phyloP scores from a whole-genome alignment of 2,888 invertebrate species.

The Oscheius sp. region DNA sequence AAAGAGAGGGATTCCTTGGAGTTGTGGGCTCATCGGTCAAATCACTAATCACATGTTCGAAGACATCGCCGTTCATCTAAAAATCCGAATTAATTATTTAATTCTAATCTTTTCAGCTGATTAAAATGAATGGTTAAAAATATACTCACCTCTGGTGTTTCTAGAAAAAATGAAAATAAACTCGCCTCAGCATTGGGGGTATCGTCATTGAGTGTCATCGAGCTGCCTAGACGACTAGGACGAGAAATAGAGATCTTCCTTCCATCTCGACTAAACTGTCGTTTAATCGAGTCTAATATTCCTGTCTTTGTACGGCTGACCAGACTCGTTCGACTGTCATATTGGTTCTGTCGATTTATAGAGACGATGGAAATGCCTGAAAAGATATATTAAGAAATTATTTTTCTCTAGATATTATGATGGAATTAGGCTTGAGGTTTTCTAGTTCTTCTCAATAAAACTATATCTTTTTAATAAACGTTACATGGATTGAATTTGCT shows the following conservation, averaged over 20 bases:
- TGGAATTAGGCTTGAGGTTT: no score
- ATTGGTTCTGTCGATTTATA: slow-evolving; percentile 41
- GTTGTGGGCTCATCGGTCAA: slow-evolving; percentile 36
- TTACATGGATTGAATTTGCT: no score
- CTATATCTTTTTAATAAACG: no score
- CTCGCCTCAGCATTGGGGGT: background rate
- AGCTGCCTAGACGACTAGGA: slow-evolving; percentile 37
- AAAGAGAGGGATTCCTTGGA: background rate
- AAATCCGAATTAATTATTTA: background rate
- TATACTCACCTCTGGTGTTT: background rate
- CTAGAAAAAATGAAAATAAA: background rate
- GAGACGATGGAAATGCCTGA: slow-evolving; percentile 48
- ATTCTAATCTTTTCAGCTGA: background rate
- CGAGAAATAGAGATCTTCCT: slow-evolving; percentile 38
- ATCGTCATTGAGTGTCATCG: slow-evolving; percentile 23
- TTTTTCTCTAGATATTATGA: no score
- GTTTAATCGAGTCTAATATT: slow-evolving; percentile 36
- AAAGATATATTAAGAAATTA: background rate
- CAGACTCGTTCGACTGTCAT: slow-evolving; percentile 44
- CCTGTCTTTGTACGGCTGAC: slow-evolving; percentile 34
- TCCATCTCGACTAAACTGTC: slow-evolving; percentile 35
- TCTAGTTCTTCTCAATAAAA: no score
- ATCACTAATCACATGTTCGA: slow-evolving; percentile 37
- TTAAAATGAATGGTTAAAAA: background rate
- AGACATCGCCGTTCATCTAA: slow-evolving; percentile 32